Percentiles rank a stretch among this genome's conserved stretches.
Conservation (phyloP, 2,113 vertebrate species). For the Opisthocomus hoazin region DNA sequence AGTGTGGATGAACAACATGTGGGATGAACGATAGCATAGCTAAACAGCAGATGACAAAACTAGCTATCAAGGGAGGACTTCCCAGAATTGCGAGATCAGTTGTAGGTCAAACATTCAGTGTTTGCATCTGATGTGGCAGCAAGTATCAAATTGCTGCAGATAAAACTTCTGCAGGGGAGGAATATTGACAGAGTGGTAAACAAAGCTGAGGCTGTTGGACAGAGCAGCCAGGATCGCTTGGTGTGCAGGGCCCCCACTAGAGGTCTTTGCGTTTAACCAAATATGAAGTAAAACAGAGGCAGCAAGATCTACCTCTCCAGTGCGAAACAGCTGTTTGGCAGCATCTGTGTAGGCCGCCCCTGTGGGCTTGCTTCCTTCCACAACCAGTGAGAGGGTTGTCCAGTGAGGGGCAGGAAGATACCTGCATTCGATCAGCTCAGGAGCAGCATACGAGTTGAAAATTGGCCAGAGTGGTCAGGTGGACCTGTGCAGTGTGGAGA, state of each 20-base stretch:
- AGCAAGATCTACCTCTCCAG: background rate
- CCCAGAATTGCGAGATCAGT: background rate
- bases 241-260: background rate
- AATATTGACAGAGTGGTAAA: background rate
- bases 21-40: rapidly evolving
- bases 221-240: background rate
- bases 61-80: background rate
- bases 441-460: rapidly evolving
- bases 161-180: background rate
- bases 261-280: background rate
- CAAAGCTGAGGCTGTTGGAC: background rate
- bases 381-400: background rate
- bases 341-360: background rate
- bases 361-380: background rate
- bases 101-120: background rate
- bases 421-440: background rate
- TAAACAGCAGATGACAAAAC: background rate
- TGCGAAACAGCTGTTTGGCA: background rate
- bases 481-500: background rate
- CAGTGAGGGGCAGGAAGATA: background rate
- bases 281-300: background rate
- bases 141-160: background rate
- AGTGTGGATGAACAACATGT: background rate
- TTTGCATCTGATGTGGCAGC: background rate
- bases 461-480: background rate